These are phyloP conservation scores for Cydia amplana DNA, from an alignment of 1,140 invertebrate species.

Conservation along the genomic window DNA sequence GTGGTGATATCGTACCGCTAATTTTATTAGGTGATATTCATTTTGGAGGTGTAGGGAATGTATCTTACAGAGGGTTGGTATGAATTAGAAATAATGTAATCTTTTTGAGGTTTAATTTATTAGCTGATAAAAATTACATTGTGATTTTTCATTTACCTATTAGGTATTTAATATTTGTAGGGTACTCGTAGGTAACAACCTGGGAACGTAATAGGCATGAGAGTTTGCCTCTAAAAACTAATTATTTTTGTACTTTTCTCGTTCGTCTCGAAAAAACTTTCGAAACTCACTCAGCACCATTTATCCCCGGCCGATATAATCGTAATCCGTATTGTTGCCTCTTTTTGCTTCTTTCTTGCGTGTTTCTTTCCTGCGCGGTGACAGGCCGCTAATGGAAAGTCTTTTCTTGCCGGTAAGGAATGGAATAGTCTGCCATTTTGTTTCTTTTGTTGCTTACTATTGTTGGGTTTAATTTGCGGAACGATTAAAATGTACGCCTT, in stretches of 20 bases:
- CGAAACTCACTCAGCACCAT: neutral
- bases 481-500: neutral
- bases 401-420: slow-evolving; percentile 17
- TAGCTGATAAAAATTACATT: neutral
- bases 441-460: slow-evolving; percentile 43
- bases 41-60: neutral
- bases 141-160: neutral
- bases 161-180: neutral
- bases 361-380: slow-evolving; percentile 42
- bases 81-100: neutral
- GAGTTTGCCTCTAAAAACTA: too few relatives aligned
- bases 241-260: neutral
- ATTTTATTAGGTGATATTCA: slow-evolving; percentile 18
- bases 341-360: slow-evolving; percentile 35
- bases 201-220: too few relatives aligned
- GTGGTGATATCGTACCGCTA: slow-evolving; percentile 1
- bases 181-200: too few relatives aligned
- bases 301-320: slow-evolving; percentile 1
- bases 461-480: neutral
- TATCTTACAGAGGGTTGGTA: neutral
- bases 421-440: slow-evolving; percentile 38
- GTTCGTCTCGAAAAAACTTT: neutral
- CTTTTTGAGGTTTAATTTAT: slow-evolving; percentile 5
- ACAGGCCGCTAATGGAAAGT: slow-evolving; percentile 58
- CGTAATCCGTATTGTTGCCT: slow-evolving; percentile 35